Percentiles rank a stretch among this genome's conserved stretches.
Evolutionary conservation across 2,113 vertebrate genomes (phyloP).

Genomic region (Porphyrio hochstetteri): DNA sequence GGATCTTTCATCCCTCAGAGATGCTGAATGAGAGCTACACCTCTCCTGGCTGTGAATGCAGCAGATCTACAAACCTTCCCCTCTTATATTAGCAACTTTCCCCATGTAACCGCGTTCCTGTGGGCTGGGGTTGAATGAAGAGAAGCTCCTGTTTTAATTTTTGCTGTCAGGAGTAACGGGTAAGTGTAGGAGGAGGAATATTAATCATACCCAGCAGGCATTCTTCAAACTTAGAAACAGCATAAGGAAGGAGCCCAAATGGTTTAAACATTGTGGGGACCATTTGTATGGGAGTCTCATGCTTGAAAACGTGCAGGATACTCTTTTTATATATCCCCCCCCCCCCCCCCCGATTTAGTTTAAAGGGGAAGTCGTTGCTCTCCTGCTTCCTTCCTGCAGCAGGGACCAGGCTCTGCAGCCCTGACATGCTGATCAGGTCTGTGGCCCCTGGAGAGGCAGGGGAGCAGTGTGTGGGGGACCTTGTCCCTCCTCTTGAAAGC

Average conservation of each 20-base stretch:
- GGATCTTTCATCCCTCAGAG: not conserved
- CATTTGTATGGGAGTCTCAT: slow-evolving; percentile 59
- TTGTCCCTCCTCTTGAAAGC: not conserved
- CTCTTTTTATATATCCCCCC: not conserved
- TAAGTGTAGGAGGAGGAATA: slow-evolving; percentile 50
- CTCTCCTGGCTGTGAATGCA: not conserved
- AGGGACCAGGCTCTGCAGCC: not conserved
- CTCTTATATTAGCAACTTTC: slow-evolving; percentile 14
- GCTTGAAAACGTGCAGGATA: slow-evolving; percentile 34
- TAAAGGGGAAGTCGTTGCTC: not conserved
- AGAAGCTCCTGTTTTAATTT: slow-evolving; percentile 61
- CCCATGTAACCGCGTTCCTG: slow-evolving; percentile 8
- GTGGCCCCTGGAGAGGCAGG: not conserved
- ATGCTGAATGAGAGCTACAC: slow-evolving; percentile 51
- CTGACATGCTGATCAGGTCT: not conserved
- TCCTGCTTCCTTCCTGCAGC: not conserved
- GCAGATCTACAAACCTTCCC: slow-evolving; percentile 8
- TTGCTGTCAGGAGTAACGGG: slow-evolving; percentile 61
- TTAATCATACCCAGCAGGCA: slow-evolving; percentile 57
- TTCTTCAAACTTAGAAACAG: slow-evolving; percentile 51
- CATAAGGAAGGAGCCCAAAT: slow-evolving; percentile 64
- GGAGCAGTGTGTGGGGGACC: not conserved
- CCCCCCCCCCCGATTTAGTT: not conserved
- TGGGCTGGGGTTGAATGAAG: slow-evolving; percentile 56
- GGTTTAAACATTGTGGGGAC: slow-evolving; percentile 40